phyloP scores from a whole-genome alignment of 2,888 invertebrate species.

The Pammene fasciana region DNA sequence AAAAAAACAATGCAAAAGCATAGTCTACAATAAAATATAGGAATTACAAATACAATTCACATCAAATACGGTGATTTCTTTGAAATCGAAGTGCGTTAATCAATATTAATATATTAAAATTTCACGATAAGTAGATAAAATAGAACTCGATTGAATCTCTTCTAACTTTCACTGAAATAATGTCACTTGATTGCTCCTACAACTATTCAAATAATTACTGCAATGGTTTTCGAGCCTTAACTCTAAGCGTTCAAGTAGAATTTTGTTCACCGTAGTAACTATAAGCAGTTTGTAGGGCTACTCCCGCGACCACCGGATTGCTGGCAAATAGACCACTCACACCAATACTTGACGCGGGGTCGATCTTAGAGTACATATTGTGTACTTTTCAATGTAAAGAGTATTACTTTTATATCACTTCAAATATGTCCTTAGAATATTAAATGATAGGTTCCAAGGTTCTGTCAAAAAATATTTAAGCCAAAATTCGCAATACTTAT shows the following conservation, averaged over 20 bases:
- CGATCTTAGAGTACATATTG: not conserved
- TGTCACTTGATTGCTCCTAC: conserved; percentile 22
- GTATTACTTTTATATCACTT: not conserved
- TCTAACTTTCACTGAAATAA: conserved; percentile 31
- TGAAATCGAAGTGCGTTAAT: conserved; percentile 65
- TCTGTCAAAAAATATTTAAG: too few species aligned
- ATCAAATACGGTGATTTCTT: conserved; percentile 63
- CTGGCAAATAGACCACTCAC: not conserved
- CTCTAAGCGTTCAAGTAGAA: conserved; percentile 2
- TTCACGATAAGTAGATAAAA: conserved; percentile 47
- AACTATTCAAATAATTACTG: conserved; percentile 24
- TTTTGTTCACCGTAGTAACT: conserved; percentile 30
- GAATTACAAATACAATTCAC: conserved; percentile 52
- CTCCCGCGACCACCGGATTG: conserved; percentile 17
- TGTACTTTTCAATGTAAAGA: not conserved
- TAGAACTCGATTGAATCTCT: conserved; percentile 56
- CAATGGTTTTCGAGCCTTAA: conserved; percentile 26
- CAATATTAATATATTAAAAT: conserved; percentile 57
- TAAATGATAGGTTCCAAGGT: too few species aligned
- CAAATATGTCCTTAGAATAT: too few species aligned
- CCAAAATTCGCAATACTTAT: too few species aligned
- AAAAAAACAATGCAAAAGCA: conserved; percentile 42
- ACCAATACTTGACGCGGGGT: not conserved
- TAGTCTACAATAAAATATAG: conserved; percentile 47
- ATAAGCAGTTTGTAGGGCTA: conserved; percentile 20